A percentile compares a stretch with the other conserved stretches of the same genome.
These are phyloP conservation scores for Pyrocephalus nanus DNA, from an alignment of 2,797 vertebrate genomes.

Conservation along the genomic window DNA sequence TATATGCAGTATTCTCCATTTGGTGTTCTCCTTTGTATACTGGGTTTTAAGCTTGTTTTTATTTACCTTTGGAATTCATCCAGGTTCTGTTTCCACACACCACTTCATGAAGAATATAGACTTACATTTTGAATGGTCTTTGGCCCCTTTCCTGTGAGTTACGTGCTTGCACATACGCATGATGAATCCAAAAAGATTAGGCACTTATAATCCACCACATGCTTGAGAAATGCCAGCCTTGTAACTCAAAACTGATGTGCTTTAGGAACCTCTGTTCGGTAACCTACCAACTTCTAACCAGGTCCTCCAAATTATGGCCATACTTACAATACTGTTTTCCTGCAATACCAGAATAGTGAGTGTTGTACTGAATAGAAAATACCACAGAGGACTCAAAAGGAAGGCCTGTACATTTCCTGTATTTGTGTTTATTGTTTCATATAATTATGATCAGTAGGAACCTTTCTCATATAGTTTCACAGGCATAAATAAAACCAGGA, in stretches of 20 bases:
- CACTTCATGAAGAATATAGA: not conserved
- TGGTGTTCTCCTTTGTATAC: not conserved
- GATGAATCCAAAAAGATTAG: not conserved
- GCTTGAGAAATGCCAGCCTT: not conserved
- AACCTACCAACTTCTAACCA: not conserved
- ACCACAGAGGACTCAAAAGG: not conserved
- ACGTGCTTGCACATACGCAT: not conserved
- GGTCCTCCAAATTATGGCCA: not conserved
- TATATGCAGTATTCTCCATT: not conserved
- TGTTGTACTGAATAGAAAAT: not conserved
- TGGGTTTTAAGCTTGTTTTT: not conserved
- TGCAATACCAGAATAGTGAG: not conserved
- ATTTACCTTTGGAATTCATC: not conserved
- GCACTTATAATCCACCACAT: not conserved
- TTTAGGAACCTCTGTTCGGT: not conserved
- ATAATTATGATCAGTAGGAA: not conserved
- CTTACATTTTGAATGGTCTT: not conserved
- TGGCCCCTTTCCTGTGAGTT: not conserved
- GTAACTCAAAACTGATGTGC: not conserved
- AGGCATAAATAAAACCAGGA: not conserved
- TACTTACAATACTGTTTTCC: not conserved
- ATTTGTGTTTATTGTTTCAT: not conserved
- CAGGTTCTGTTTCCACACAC: not conserved
- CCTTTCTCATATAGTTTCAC: not conserved
- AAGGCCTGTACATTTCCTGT: not conserved